Conservation (phyloP, 2,888 invertebrate species). For the Hypercompe scribonia region DNA sequence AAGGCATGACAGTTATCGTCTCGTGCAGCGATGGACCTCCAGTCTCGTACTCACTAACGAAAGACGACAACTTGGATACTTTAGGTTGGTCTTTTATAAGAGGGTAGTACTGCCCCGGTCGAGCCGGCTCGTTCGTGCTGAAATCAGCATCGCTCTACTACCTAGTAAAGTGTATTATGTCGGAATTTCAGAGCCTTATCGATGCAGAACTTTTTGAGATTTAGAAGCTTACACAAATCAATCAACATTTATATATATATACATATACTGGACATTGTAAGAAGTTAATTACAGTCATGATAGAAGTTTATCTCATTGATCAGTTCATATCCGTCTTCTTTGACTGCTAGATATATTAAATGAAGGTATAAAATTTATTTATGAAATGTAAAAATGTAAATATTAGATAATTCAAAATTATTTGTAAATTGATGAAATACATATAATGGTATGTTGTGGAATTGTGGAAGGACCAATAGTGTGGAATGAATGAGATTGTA, state of each 20-base stretch:
- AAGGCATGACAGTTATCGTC: too few relatives aligned
- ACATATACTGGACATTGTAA: neutral
- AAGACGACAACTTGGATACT: too few relatives aligned
- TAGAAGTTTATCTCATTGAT: neutral
- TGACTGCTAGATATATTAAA: constrained; percentile 36
- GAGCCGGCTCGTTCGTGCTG: too few relatives aligned
- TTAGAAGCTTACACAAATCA: too few relatives aligned
- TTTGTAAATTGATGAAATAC: constrained; percentile 45
- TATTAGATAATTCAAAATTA: constrained; percentile 52
- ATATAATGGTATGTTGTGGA: constrained; percentile 45
- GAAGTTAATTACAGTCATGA: neutral
- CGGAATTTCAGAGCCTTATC: too few relatives aligned
- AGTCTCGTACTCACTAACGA: too few relatives aligned
- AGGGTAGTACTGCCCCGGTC: too few relatives aligned
- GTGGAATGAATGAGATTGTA: constrained; percentile 50
- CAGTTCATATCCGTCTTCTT: constrained; percentile 27
- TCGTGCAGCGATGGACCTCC: too few relatives aligned
- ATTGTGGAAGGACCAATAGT: constrained; percentile 75
- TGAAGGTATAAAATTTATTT: constrained; percentile 38
- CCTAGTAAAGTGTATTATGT: too few relatives aligned
- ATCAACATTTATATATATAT: neutral
- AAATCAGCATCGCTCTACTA: too few relatives aligned
- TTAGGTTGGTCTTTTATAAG: too few relatives aligned
- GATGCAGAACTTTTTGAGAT: too few relatives aligned
- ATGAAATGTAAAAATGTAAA: constrained; percentile 59